Evolutionary conservation across 2,797 vertebrate genomes (phyloP), one percentile per base, ranked within the genome.

Genomic region (Momotus momota): DNA sequence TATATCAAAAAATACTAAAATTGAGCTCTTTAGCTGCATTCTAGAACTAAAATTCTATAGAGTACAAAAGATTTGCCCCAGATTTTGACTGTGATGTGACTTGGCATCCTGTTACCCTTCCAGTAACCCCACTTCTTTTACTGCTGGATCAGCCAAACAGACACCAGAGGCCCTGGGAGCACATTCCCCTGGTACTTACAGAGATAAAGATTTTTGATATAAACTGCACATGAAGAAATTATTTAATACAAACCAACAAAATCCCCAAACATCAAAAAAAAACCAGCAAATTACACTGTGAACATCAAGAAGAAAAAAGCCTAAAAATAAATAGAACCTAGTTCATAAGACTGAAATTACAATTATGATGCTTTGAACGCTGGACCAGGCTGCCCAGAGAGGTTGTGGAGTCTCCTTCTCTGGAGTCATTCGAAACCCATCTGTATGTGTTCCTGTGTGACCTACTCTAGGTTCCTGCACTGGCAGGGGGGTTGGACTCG

Each of bases 11-110:
- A 71, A 75, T 66, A 74, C 77, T 86, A 81, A 96, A 93, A 94
- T 75, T n/a, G 70, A 96, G 85, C 69, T 85, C 54, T 94, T 87
- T n/a, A 90, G 81, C 82, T 93, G 79, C 62, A 71, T 79, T 92
- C 85, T 41, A 58, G 8, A 25, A 45, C 27, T 88, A 60, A 67
- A 77, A 69, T 54, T 65, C 22, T 45, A 26, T 3, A 81, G 2
- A 48, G 11, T 27, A 57, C 25, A 60, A 75, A 48, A 79, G 27
- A 66, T 66, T 48, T 62, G 62, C 26, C 51, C 51, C 29, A 20
- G 20, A 65, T 6, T 40, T 23, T 3, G 3, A 43, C 13, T 35
- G 49, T 5, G 10, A 8, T 5, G 23, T 26, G n/a, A 55, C 45
- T 49, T 26, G 11, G 22, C 58, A 77, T 33, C 6, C 19, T 31